Base-by-base conservation (phyloP, 1,140 invertebrate genomes). In the Drosophila pseudoobscura region DNA sequence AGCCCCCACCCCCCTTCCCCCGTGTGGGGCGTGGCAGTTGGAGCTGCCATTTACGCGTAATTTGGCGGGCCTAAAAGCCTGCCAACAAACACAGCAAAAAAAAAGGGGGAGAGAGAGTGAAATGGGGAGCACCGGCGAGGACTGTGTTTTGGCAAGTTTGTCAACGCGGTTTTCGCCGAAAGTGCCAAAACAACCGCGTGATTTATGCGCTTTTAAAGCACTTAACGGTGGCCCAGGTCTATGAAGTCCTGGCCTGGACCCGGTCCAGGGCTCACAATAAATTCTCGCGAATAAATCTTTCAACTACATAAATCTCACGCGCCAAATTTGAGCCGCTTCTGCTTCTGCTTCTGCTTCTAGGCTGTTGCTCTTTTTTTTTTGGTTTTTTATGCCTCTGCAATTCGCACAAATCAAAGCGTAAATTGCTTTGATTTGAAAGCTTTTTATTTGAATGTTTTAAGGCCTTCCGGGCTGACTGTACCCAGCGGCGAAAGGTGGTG, bases 181-280 rank as follows among this genome's bases (percentile, higher is more conserved):
- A 80, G 62, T 64, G 70, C 69, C 69, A 73, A 39, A 82, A 74
- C 84, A 87, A 88, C 82, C 82, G 82, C 82, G 82, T 87, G 83
- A 88, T 87, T 87, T 87, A 87, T 87, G 82, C 82, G 83, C 82
- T 87, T 87, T 87, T 87, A 87, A 87, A 87, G 82, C 82, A 87
- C 82, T 87, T 88, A 87, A 75, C 83, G 70, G 78, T 65, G 50
- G 35, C 62, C 62, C 78, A 82, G 85, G 83, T 87, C 78, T 82
- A 87, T 87, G 82, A 87, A 88, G 83, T 78, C 74, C 78, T 51
- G 47, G 31, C 29, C 31, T 5, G 69, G 60, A 53, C 47, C 49
- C 51, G 55, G 46, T 45, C 45, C 45, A 49, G 59, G 58, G 75
- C 69, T 61, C 55, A 64, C 78, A 82, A 87, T 87, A 87, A 88